Evolutionary conservation across 2,888 invertebrate species (phyloP).

Genomic region (Nomada ruficornis): DNA sequence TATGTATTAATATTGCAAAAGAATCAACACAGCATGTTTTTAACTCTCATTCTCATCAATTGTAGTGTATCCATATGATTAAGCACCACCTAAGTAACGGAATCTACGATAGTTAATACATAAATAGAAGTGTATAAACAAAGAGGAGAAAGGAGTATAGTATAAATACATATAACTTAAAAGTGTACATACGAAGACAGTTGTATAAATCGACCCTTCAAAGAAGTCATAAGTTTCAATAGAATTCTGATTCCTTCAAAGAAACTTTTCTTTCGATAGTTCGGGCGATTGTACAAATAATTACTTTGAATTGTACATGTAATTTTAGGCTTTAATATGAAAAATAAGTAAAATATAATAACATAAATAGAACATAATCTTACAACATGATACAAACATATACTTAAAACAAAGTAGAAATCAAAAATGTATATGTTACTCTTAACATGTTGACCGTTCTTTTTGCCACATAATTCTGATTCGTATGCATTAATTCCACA

Average conservation of each 20-base stretch:
- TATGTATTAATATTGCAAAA: slow-evolving; percentile 32
- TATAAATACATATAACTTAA: slow-evolving; percentile 12
- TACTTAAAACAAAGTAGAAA: not conserved
- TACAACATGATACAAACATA: slow-evolving; percentile 12
- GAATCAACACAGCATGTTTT: not conserved
- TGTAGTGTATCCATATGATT: slow-evolving; percentile 27
- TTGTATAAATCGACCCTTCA: not conserved
- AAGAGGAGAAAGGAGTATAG: slow-evolving; percentile 18
- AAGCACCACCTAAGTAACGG: slow-evolving; percentile 22
- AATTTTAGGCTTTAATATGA: slow-evolving; percentile 9
- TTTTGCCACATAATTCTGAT: slow-evolving; percentile 5
- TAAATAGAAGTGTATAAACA: slow-evolving; percentile 30
- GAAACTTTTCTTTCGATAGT: slow-evolving; percentile 2
- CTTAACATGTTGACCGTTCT: slow-evolving; percentile 7
- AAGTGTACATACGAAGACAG: slow-evolving; percentile 10
- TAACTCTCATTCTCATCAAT: not conserved
- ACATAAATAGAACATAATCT: slow-evolving; percentile 17
- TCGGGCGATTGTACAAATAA: not conserved
- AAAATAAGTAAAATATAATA: slow-evolving; percentile 33
- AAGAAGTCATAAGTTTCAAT: not conserved
- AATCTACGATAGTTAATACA: slow-evolving; percentile 24
- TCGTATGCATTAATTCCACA: slow-evolving; percentile 4
- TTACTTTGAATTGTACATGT: slow-evolving; percentile 8
- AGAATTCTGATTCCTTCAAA: slow-evolving; percentile 4
- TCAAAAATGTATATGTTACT: slow-evolving; percentile 11